phyloP scores from a whole-genome alignment of 2,797 vertebrate species.

The Phyllotis vaccarum region DNA sequence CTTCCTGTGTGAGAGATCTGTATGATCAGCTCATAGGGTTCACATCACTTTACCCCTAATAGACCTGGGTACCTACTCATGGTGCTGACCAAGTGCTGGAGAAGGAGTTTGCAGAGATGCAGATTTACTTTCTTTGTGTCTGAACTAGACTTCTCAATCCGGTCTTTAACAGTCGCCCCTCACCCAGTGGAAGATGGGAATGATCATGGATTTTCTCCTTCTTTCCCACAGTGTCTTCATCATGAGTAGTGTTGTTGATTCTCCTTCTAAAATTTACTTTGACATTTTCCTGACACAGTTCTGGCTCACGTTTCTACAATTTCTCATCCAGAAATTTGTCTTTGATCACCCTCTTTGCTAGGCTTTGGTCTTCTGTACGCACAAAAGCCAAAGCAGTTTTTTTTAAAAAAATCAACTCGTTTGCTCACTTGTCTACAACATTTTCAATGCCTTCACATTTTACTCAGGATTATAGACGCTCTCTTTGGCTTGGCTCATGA shows the following conservation, averaged over 20 bases:
- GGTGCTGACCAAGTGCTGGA: not conserved
- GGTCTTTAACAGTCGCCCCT: not conserved
- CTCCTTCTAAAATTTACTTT: slow-evolving; percentile 46
- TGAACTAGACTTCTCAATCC: slow-evolving; percentile 45
- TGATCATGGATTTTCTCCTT: slow-evolving; percentile 43
- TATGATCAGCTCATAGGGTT: not conserved
- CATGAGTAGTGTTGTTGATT: slow-evolving; percentile 48
- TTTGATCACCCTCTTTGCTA: slow-evolving; percentile 45
- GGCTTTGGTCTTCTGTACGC: not conserved
- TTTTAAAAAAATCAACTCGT: not conserved
- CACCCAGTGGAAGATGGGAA: slow-evolving; percentile 6
- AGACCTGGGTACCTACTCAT: not conserved
- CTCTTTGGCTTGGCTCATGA: not conserved
- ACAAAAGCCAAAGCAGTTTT: slow-evolving; percentile 7
- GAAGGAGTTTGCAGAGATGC: not conserved
- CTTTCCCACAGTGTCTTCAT: slow-evolving; percentile 36
- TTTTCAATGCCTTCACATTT: slow-evolving; percentile 1
- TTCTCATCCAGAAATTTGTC: slow-evolving; percentile 53
- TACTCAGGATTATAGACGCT: slow-evolving; percentile 5
- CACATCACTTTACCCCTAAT: not conserved
- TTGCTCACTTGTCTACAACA: not conserved
- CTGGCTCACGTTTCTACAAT: not conserved
- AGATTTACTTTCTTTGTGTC: slow-evolving; percentile 3
- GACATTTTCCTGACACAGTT: slow-evolving; percentile 7
- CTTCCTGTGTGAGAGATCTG: not conserved